A percentile compares a stretch with the other conserved stretches of the same genome.
Conservation (phyloP, 1,140 invertebrate species). For the Zeugodacus cucurbitae region DNA sequence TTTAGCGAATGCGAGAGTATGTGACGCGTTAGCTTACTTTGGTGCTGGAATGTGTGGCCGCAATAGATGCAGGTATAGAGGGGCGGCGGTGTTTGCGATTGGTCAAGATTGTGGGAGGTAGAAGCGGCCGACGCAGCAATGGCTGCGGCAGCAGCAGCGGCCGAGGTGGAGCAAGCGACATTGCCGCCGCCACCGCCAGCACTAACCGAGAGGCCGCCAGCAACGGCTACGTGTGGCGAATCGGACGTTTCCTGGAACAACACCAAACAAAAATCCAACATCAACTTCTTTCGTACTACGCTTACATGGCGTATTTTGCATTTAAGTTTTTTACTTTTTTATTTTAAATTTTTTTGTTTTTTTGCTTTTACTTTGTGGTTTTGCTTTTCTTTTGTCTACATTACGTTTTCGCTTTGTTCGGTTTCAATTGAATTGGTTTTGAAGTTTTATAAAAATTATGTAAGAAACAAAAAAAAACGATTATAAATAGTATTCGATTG, state of each 20-base stretch:
- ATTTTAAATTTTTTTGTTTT: constrained; percentile 50
- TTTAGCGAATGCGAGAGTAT: constrained; percentile 87
- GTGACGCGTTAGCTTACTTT: constrained; percentile 88
- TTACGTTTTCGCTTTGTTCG: constrained; percentile 55
- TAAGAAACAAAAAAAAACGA: not conserved
- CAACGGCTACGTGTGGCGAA: constrained; percentile 69
- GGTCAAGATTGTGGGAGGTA: constrained; percentile 52
- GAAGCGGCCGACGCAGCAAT: constrained; percentile 46
- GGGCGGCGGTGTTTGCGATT: constrained; percentile 60
- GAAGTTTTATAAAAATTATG: constrained; percentile 47
- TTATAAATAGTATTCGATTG: constrained; percentile 46
- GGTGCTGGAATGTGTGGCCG: constrained; percentile 85
- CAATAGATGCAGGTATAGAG: constrained; percentile 87
- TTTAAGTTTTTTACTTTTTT: constrained; percentile 45
- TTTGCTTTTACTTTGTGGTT: constrained; percentile 46
- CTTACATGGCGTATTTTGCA: constrained; percentile 49
- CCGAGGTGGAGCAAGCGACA: constrained; percentile 45
- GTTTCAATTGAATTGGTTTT: constrained; percentile 57
- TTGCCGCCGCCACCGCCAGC: constrained; percentile 49
- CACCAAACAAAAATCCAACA: constrained; percentile 89
- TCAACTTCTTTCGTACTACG: constrained; percentile 83
- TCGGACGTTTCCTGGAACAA: constrained; percentile 90
- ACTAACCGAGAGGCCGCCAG: constrained; percentile 63
- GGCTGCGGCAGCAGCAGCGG: constrained; percentile 58
- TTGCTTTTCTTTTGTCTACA: constrained; percentile 50